phyloP scores from a whole-genome alignment of 2,888 invertebrate genomes.

The Phymatocera aterrima region DNA sequence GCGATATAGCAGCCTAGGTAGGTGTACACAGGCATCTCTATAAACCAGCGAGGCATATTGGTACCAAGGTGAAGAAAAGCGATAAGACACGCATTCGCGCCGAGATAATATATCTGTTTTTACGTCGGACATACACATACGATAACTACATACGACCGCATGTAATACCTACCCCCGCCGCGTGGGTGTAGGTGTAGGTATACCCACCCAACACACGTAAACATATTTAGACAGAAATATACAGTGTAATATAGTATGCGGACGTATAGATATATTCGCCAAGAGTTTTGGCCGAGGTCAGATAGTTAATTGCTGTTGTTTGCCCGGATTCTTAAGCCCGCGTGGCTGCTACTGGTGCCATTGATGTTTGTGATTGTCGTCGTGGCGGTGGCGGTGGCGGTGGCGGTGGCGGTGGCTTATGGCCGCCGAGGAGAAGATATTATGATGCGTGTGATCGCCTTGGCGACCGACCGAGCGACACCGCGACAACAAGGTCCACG shows the following conservation, averaged over 20 bases:
- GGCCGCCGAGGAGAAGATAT: neutral
- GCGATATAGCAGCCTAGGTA: too few relatives aligned
- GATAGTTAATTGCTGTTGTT: conserved; percentile 39
- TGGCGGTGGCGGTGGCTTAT: too few relatives aligned
- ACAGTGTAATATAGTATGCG: too few relatives aligned
- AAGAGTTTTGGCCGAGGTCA: conserved; percentile 16
- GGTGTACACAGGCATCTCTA: neutral
- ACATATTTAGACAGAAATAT: neutral
- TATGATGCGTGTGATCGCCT: conserved; percentile 15
- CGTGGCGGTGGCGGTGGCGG: neutral
- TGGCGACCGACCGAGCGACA: neutral
- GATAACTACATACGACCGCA: too few relatives aligned
- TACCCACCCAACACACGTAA: too few relatives aligned
- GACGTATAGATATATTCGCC: neutral
- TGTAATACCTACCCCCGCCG: neutral
- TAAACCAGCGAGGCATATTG: too few relatives aligned
- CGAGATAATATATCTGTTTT: conserved; percentile 1
- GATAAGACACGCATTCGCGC: neutral
- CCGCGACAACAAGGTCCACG: conserved; percentile 14
- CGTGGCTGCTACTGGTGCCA: neutral
- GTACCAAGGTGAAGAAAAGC: neutral
- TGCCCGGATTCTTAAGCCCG: conserved; percentile 29
- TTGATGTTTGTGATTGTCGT: neutral
- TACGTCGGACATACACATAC: neutral
- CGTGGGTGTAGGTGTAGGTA: neutral